These are phyloP conservation scores for Polietes domitor DNA, from an alignment of 2,888 invertebrate genomes.

Conservation along the genomic window DNA sequence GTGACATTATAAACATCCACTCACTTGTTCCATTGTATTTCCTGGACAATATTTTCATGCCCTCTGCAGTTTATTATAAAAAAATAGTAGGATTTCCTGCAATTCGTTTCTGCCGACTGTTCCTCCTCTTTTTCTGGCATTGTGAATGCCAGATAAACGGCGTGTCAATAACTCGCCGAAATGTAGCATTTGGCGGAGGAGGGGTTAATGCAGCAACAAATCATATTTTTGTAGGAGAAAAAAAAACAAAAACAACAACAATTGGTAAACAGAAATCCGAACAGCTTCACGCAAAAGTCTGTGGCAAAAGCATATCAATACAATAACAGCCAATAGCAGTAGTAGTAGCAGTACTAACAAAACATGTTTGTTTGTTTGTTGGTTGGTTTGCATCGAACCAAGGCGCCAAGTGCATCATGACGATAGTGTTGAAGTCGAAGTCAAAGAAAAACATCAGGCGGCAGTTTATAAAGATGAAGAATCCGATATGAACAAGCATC, in stretches of 20 bases:
- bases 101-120: too few relatives aligned
- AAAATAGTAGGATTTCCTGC: too few relatives aligned
- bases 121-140: too few relatives aligned
- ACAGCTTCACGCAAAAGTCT: too few relatives aligned
- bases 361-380: conserved; percentile 44
- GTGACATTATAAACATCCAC: too few relatives aligned
- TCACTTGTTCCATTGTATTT: too few relatives aligned
- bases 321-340: too few relatives aligned
- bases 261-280: too few relatives aligned
- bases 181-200: background rate
- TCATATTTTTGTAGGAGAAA: background rate
- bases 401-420: conserved; percentile 63
- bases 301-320: too few relatives aligned
- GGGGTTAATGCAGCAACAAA: background rate
- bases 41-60: too few relatives aligned
- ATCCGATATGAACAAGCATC: background rate
- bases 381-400: conserved; percentile 11
- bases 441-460: background rate
- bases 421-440: background rate
- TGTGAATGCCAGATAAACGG: conserved; percentile 31
- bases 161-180: conserved; percentile 61
- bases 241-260: background rate
- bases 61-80: too few relatives aligned
- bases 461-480: conserved; percentile 9
- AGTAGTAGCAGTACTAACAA: conserved; percentile 1